Base-by-base conservation (phyloP, 2,888 invertebrate species). In the Ptychoptera albimana region DNA sequence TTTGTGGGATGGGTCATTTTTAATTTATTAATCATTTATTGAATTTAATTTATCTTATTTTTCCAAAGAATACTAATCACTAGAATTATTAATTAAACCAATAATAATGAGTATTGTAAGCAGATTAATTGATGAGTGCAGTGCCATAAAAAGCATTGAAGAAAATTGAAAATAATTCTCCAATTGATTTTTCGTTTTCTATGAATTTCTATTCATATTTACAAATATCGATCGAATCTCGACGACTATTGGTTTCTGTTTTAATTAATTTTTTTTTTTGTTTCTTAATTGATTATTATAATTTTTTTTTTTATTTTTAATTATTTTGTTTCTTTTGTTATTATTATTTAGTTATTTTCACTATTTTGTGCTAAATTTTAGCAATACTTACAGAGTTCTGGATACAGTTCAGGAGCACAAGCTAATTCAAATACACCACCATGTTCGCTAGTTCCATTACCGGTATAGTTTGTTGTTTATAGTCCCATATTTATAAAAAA, bases 371-470 rank as follows among this genome's bases (percentile, higher is more conserved):
- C 23, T 23, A 23, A 23, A 23, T 23, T 23, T 23, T 23, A 23
- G 23, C 23, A 23, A 36, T 35, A 30, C 13, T 38, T 30, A 41
- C 42, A 49, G 48, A 45, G 50, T 45, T 49, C 60, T 14, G 59
- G 60, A 10, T 58, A 69, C 70, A 63, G 55, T 63, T 72, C 55
- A 62, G 71, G 58, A 12, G 36, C 36, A 13, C 42, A 34, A 23
- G 34, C 42, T 23, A 42, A 42, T 64, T 72, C 58, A 59, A 72
- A 67, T 68, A 67, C 59, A 53, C 68, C 60, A 56, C 66, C 60
- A 46, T 64, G 62, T 45, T 59, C 56, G 53, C 58, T 62, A 56
- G 61, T 64, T 55, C 65, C 66, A 55, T 41, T 50, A 39, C 51
- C 50, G 50, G 50, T 50, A 48, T 30, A 23, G 23, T n/a, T 23